Evolutionary conservation across 2,888 invertebrate species (phyloP), one percentile per base, ranked within the genome.

Genomic region (Exocentrus adspersus): DNA sequence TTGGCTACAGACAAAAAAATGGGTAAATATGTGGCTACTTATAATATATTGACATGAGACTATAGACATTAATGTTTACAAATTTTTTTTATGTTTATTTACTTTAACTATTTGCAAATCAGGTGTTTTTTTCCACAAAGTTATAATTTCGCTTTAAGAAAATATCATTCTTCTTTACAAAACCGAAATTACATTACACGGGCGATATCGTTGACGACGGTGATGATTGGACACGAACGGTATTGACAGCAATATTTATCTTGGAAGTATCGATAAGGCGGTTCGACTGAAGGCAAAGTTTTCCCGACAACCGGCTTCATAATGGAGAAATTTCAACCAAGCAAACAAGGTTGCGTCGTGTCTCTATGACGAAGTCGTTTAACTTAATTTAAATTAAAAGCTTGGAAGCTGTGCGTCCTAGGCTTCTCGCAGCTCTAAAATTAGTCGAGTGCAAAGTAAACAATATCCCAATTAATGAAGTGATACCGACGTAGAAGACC

Each of bases 391-490:
- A 62, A 62, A 56, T 62, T 62, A 62, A 62, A 62, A 56, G 61
- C 61, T 54, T 56, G 43, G 30, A 50, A 62, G 61, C 61, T 62
- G 54, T 56, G 56, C 50, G 53, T 50, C 56, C 53, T 56, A 28
- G 61, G 50, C 56, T 42, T 56, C 56, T 62, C 61, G 56, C 51
- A 56, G 19, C 52, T 60, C 52, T 64, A 60, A 64, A 60, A 60
- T 64, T 64, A 52, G 60, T 52, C 45, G 52, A 65, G 62, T 58
- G 58, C 56, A 54, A 57, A 65, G 62, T 60, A 65, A 65, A 65
- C 65, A 60, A 48, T 46, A 63, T 50, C 59, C 57, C 57, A 63
- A 66, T 66, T 63, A 66, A 65, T 65, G 62, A 62, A 62, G 65
- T 60, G 62, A 65, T 62, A 59, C 54, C 54, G 54, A 32, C 59